Conservation (phyloP, 2,113 vertebrate genomes). For the cat (Felis catus) region DNA sequence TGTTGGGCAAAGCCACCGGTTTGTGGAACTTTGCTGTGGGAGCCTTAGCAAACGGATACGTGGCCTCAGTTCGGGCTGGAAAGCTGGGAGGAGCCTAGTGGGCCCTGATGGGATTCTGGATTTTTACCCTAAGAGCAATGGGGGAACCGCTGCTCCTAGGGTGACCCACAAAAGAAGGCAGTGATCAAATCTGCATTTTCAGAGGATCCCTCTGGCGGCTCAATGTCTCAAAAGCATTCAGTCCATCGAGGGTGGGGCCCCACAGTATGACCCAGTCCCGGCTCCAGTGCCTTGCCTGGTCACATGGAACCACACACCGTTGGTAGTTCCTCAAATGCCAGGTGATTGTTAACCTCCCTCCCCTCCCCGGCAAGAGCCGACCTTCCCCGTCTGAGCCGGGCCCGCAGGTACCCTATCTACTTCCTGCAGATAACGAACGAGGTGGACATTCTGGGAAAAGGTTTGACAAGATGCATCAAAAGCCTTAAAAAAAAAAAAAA, state of each 20-base stretch:
- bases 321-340: neutral
- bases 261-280: neutral
- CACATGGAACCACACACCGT: neutral
- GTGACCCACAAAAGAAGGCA: neutral
- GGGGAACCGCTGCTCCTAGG: neutral
- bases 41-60: neutral
- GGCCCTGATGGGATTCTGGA: neutral
- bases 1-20: neutral
- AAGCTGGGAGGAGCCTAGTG: neutral
- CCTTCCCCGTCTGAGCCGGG: neutral
- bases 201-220: neutral
- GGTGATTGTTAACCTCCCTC: neutral
- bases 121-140: neutral
- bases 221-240: neutral
- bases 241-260: neutral
- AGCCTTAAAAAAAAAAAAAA: neutral
- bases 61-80: neutral
- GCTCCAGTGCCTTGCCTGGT: neutral
- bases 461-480: neutral
- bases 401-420: neutral
- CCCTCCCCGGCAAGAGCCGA: too few relatives aligned
- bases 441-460: neutral
- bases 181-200: neutral
- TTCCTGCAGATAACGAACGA: neutral
- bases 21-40: neutral